phyloP scores from a whole-genome alignment of 2,113 vertebrate genomes.

The Chionis minor region DNA sequence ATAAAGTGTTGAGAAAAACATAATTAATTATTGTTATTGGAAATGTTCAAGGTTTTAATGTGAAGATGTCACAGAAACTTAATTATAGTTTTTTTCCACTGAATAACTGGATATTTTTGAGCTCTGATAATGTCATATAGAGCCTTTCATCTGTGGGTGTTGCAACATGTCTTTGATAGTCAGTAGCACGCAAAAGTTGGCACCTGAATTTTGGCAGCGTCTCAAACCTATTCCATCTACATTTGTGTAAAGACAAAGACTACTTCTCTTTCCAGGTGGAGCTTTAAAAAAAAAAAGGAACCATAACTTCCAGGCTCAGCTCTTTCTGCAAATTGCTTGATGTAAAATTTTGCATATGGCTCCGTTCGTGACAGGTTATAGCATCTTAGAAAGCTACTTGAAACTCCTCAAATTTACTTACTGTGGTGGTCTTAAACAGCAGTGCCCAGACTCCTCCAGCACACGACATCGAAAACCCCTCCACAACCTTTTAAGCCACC shows the following conservation, averaged over 20 bases:
- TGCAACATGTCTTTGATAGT: neutral
- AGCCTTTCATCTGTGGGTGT: neutral
- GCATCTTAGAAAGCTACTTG: neutral
- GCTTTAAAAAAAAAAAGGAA: neutral
- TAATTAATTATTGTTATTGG: conserved; percentile 8
- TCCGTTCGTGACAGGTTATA: neutral
- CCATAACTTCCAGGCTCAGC: neutral
- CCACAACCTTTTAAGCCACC: neutral
- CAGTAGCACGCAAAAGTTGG: neutral
- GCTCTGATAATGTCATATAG: neutral
- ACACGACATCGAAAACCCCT: neutral
- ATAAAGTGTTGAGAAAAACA: conserved; percentile 13
- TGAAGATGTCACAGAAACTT: neutral
- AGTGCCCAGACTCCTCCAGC: neutral
- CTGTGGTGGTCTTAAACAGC: neutral
- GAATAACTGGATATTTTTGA: neutral
- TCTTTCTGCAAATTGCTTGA: neutral
- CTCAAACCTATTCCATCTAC: neutral
- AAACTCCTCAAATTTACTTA: neutral
- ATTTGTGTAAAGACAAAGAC: neutral
- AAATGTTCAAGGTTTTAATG: neutral
- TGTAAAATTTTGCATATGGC: neutral
- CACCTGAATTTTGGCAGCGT: neutral
- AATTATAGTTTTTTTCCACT: neutral
- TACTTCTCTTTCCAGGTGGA: neutral